A percentile compares a stretch with the other conserved stretches of the same genome.
Evolutionary conservation across 1,140 invertebrate genomes (phyloP).

Genomic region (Colletes gigas): DNA sequence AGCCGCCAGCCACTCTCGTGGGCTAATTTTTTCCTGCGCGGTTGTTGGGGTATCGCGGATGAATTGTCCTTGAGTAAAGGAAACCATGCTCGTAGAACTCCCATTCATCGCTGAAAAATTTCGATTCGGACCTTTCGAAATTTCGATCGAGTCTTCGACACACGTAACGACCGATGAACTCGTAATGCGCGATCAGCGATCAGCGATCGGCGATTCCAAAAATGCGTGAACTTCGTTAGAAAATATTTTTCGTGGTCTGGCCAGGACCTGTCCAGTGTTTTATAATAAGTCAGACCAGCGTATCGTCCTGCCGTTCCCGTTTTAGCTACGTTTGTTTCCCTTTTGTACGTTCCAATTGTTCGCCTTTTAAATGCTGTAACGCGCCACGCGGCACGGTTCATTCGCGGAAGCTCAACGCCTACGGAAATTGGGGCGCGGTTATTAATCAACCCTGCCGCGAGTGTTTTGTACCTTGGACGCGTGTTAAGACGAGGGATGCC

Average conservation of each 20-base stretch:
- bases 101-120: no score
- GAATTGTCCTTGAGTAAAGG: not conserved
- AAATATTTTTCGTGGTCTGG: not conserved
- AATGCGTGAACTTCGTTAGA: not conserved
- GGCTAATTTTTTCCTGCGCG: conserved; percentile 3
- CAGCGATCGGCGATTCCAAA: no score
- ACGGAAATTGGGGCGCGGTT: conserved; percentile 38
- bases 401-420: conserved; percentile 34
- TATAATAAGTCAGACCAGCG: not conserved
- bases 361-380: conserved; percentile 44
- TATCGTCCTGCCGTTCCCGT: not conserved
- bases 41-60: not conserved
- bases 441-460: conserved; percentile 36
- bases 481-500: not conserved
- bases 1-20: conserved; percentile 8
- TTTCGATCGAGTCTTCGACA: no score
- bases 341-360: conserved; percentile 33
- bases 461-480: not conserved
- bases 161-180: no score
- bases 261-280: no score
- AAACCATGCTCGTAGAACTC: no score
- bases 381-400: conserved; percentile 24
- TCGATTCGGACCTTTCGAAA: no score
- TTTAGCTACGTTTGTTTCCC: not conserved
- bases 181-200: not conserved